Percentiles rank a stretch among this genome's conserved stretches.
These are phyloP conservation scores for Craniophora ligustri DNA, from an alignment of 2,888 invertebrate genomes.

Conservation along the genomic window DNA sequence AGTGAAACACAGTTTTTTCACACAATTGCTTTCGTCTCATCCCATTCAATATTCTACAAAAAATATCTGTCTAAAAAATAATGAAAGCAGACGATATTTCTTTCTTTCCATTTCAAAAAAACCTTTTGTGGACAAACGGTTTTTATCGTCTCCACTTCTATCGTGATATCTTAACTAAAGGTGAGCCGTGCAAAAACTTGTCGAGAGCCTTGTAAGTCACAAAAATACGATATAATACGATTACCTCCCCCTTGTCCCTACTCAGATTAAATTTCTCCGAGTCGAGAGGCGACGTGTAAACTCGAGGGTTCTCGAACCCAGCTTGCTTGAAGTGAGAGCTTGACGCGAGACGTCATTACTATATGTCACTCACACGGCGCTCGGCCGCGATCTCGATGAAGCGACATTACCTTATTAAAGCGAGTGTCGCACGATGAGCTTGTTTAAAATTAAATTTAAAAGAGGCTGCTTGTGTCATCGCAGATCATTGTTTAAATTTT, in stretches of 20 bases:
- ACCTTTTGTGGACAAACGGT: slow-evolving; percentile 17
- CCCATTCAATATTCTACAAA: neutral
- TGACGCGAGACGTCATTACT: slow-evolving; percentile 60
- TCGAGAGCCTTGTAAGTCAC: slow-evolving; percentile 47
- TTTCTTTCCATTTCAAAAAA: slow-evolving; percentile 11
- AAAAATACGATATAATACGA: slow-evolving; percentile 64
- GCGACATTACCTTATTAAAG: slow-evolving; percentile 52
- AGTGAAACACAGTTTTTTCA: neutral
- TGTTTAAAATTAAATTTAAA: slow-evolving; percentile 20
- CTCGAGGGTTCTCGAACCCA: slow-evolving; percentile 64
- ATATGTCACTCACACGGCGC: slow-evolving; percentile 54
- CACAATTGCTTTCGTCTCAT: neutral
- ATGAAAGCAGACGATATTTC: neutral
- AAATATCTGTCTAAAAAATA: slow-evolving; percentile 18
- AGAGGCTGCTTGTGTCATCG: neutral
- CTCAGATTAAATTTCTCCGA: slow-evolving; percentile 70
- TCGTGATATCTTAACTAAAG: slow-evolving; percentile 40
- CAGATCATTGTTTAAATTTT: neutral
- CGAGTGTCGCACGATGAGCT: slow-evolving; percentile 38
- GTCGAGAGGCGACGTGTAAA: slow-evolving; percentile 66
- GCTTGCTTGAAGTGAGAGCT: slow-evolving; percentile 50
- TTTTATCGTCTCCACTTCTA: slow-evolving; percentile 27
- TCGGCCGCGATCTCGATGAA: slow-evolving; percentile 42
- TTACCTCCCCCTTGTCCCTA: slow-evolving; percentile 62
- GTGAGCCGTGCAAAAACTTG: slow-evolving; percentile 40